A percentile compares a stretch with the other conserved stretches of the same genome.
Conservation (phyloP, 2,797 vertebrate genomes). For the Enteromius mattozi region DNA sequence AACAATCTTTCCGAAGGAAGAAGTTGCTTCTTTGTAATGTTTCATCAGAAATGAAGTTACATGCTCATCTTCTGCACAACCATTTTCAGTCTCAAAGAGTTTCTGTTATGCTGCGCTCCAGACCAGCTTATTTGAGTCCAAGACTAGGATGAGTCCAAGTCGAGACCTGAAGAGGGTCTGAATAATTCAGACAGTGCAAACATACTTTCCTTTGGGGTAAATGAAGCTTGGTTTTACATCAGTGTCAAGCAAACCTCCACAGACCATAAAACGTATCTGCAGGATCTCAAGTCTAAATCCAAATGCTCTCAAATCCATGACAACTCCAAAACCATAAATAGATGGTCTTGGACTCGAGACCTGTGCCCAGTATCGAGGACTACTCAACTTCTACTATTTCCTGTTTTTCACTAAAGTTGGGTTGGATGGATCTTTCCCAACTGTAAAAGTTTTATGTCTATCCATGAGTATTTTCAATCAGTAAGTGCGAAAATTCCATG, state of each 20-base stretch:
- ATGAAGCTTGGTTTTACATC: not conserved
- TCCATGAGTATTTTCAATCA: not conserved
- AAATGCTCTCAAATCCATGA: not conserved
- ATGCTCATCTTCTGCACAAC: not conserved
- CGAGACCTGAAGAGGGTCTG: not conserved
- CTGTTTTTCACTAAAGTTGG: not conserved
- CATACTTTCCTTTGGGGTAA: not conserved
- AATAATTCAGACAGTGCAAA: not conserved
- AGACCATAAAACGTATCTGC: not conserved
- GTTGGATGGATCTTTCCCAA: not conserved
- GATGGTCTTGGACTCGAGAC: not conserved
- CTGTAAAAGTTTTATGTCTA: not conserved
- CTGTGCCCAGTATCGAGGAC: not conserved
- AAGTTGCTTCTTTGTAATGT: not conserved
- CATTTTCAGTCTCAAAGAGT: not conserved
- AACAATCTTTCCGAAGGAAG: not conserved
- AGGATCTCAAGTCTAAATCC: not conserved
- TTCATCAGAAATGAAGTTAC: not conserved
- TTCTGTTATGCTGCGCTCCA: not conserved
- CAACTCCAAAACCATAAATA: not conserved
- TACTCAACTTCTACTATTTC: not conserved
- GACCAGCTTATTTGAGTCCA: not conserved
- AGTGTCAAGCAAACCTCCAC: not conserved
- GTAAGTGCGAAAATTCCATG: not conserved
- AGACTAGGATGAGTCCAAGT: not conserved